Base-by-base conservation (phyloP, 2,797 vertebrate genomes). In the Lates japonicus region DNA sequence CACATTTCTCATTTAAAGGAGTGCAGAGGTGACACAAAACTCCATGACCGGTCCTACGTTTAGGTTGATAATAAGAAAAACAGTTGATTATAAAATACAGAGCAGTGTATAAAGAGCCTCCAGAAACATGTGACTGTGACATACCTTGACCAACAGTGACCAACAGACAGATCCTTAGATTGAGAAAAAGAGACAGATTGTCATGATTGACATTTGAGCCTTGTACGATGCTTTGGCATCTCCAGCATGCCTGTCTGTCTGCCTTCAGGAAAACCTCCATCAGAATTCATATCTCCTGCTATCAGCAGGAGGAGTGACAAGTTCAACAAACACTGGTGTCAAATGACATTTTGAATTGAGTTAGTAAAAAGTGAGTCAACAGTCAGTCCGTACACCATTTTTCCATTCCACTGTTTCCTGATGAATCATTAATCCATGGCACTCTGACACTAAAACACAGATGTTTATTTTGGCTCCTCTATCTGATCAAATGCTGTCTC, bases 1-100 rank as follows among this genome's bases (percentile, higher is more conserved):
- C 82, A 82, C 72, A 85, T 79, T 83, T 85, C 74, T 87, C 82
- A 88, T 91, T 86, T 77, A 76, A 69, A 71, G 55, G 49, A 48
- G 66, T 19, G 46, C 55, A 51, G 61, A 80, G 74, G 78, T 80
- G 80, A 82, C 44, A 60, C 2, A 11, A 41, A 70, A 37, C 66
- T 51, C 31, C 59, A 48, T 70, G 76, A 76, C 66, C 25, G 59
- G 17, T 44, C 33, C 17, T 9, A 4, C 5, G 2, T 61, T 64
- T 29, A 0, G 0, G 44, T 4, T 66, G 22, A 68, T 46, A 76
- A 71, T 16, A 41, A 76, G 67, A 35, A 62, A 71, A 48, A 17
- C 35, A 17, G 39, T 11, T 54, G 58, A 65, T 78, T 71, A 65
- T 4, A 42, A 68, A 11, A 58, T 14, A 12, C 55, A 42, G 33